Evolutionary conservation across 2,888 invertebrate genomes (phyloP).

Genomic region (Chaetogeoica ovagalla): DNA sequence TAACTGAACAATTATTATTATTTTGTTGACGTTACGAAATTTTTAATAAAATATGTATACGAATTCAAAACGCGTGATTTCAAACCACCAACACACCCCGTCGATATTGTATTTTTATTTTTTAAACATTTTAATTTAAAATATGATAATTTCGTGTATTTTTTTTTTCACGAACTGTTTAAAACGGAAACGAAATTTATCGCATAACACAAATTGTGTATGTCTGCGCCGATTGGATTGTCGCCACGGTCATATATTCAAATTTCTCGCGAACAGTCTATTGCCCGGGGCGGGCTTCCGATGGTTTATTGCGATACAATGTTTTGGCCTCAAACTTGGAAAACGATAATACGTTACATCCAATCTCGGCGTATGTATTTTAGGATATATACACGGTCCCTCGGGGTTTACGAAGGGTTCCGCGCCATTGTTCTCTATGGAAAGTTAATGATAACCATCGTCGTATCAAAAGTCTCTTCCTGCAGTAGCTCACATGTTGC

Average conservation of each 20-base stretch:
- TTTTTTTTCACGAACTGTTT: not conserved
- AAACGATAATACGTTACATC: conserved; percentile 25
- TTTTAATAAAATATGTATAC: too few species aligned
- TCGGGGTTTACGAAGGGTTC: conserved; percentile 18
- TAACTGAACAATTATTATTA: too few species aligned
- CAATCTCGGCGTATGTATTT: conserved; percentile 10
- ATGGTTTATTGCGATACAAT: conserved; percentile 8
- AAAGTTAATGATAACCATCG: conserved; percentile 32
- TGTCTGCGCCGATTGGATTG: not conserved
- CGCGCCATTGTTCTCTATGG: conserved; percentile 9
- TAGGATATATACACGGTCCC: conserved; percentile 3
- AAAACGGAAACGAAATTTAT: not conserved
- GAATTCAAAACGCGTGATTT: too few species aligned
- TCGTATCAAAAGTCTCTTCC: conserved; percentile 21
- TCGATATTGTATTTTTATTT: too few species aligned
- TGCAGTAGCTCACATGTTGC: conserved; percentile 32
- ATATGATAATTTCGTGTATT: not conserved
- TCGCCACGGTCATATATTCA: conserved; percentile 8
- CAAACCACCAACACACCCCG: too few species aligned
- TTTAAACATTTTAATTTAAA: too few species aligned
- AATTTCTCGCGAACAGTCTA: conserved; percentile 20
- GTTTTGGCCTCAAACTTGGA: conserved; percentile 12
- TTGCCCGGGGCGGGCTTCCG: not conserved
- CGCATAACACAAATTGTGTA: not conserved
- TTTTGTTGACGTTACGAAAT: too few species aligned